Conservation (phyloP, 2,797 vertebrate species). For the Taeniopygia guttata region DNA sequence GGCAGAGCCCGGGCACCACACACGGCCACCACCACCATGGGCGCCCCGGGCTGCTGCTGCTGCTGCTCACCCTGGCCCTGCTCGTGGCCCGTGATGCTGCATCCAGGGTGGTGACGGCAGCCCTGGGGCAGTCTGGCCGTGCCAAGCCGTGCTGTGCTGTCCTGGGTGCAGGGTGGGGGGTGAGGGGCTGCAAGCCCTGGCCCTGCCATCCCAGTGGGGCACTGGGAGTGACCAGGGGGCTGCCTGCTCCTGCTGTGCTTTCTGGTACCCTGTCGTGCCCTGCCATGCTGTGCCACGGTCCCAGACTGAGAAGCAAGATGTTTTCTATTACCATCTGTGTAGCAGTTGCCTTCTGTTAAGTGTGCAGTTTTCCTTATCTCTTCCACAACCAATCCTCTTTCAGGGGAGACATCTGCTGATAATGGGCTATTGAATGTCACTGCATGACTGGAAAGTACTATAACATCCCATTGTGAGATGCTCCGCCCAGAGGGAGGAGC, state of each 20-base stretch:
- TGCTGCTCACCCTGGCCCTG: not conserved
- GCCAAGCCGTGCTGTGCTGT: not conserved
- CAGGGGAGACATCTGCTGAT: no score
- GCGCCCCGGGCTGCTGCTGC: not conserved
- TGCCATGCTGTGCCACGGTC: no score
- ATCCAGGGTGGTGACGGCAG: not conserved
- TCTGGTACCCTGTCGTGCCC: not conserved
- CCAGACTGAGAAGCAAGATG: no score
- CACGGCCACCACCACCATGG: not conserved
- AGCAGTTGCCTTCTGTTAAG: no score
- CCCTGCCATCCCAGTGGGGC: not conserved
- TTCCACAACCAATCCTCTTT: no score
- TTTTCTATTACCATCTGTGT: no score
- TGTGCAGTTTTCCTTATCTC: no score
- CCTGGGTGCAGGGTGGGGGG: not conserved
- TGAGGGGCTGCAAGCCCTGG: not conserved
- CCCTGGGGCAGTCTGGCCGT: not conserved
- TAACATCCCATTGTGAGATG: no score
- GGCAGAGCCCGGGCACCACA: not conserved
- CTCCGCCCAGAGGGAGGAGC: no score
- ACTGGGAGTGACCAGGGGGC: not conserved
- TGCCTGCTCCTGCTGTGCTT: not conserved
- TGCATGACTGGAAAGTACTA: no score
- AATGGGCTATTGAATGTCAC: no score
- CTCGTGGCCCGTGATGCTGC: not conserved